Base-by-base conservation (phyloP, 2,888 invertebrate genomes). In the Drosophila fungiperda region DNA sequence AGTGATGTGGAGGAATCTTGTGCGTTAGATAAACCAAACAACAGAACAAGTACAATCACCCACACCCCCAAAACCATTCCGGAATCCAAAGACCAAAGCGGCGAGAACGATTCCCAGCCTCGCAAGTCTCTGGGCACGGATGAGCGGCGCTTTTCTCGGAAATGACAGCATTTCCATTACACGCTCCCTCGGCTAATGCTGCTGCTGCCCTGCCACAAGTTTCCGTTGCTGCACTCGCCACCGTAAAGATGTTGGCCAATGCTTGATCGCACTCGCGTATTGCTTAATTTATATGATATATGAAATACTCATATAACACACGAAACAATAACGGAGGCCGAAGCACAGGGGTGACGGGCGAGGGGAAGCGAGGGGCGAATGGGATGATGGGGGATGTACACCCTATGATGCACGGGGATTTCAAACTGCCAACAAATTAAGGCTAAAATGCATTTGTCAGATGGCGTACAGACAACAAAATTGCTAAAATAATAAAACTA, bases 161-260 rank as follows among this genome's bases (percentile, higher is more conserved):
- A 83, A 87, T 84, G 88, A 85, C 87, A 87, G 85, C 81, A 87
- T 87, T 84, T 84, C 84, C 85, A 87, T 84, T 84, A 84, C 83
- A 42, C 40, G 36, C 49, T 49, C 7, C 23, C 23, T 71, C 70
- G 29, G 29, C 29, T 29, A 6, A 5, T 83, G 73, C 82, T 54
- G 36, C 6, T 45, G 12, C 26, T 4, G 3, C 26, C 48, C 69
- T 38, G 35, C 66, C 61, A 70, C 68, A 78, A 75, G 70, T 81
- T 58, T 68, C 64, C 62, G 54, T 40, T 55, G 50, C 49, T 50
- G 49, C 36, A 9, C 26, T 20, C 29, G n/a, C 12, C 50, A 15
- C 29, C 45, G 45, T 12, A 7, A 17, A 26, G 50, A 20, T n/a
- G 33, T n/a, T 45, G 33, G 60, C 29, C 61, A 40, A 33, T 26